A percentile compares a stretch with the other conserved stretches of the same genome.
These are phyloP conservation scores for Aegypius monachus DNA, from an alignment of 2,113 vertebrate species.

Conservation along the genomic window DNA sequence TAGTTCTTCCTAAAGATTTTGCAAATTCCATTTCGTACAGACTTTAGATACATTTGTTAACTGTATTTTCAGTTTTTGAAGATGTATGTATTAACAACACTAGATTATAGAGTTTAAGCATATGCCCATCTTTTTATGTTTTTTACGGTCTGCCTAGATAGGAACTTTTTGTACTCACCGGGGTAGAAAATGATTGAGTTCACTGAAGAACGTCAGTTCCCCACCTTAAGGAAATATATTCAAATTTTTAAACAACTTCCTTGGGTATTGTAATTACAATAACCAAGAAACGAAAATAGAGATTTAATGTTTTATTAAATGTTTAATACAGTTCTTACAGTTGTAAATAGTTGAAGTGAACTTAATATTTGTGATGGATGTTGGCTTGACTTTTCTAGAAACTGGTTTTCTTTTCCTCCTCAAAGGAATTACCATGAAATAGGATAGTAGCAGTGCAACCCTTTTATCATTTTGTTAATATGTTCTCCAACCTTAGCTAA, in stretches of 20 bases:
- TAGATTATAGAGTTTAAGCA: not conserved
- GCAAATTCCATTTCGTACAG: not conserved
- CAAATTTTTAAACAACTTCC: not conserved
- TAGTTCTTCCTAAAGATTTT: not conserved
- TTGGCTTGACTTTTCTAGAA: not conserved
- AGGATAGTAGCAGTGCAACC: not conserved
- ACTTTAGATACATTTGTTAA: not conserved
- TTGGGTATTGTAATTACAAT: not conserved
- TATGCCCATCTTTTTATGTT: not conserved
- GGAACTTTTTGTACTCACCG: not conserved
- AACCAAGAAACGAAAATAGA: not conserved
- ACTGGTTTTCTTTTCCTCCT: not conserved
- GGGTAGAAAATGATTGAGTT: not conserved
- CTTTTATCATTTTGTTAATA: not conserved
- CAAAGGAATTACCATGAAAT: not conserved
- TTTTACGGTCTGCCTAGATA: not conserved
- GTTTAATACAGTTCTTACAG: not conserved
- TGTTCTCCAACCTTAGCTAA: not conserved
- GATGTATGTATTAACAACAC: not conserved
- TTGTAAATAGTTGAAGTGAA: not conserved
- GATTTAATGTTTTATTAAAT: not conserved
- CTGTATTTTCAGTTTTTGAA: not conserved
- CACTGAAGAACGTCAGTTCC: not conserved
- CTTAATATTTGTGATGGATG: not conserved
- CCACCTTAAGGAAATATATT: not conserved